These are phyloP conservation scores for Caenorhabditis japonica DNA, from an alignment of 2,888 invertebrate species.

Conservation along the genomic window DNA sequence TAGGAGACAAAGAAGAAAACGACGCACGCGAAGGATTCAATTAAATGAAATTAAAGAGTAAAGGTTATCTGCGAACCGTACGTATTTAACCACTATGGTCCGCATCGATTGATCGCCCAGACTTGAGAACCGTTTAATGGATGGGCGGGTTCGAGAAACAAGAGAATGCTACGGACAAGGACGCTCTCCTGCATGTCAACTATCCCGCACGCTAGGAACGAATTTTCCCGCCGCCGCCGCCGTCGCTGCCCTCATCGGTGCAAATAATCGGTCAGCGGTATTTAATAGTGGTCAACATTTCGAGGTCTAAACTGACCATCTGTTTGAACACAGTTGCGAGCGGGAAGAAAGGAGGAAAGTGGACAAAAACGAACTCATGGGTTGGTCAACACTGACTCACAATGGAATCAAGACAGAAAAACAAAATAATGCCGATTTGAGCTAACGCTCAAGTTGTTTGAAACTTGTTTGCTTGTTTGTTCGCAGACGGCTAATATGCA, in stretches of 20 bases:
- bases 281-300: conserved; percentile 28
- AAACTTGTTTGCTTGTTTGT: conserved; percentile 40
- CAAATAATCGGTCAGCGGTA: conserved; percentile 33
- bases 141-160: conserved; percentile 8
- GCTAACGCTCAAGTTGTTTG: conserved; percentile 43
- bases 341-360: conserved; percentile 21
- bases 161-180: conserved; percentile 30
- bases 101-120: neutral
- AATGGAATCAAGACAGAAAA: conserved; percentile 30
- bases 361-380: conserved; percentile 9
- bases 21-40: neutral
- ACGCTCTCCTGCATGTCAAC: conserved; percentile 37
- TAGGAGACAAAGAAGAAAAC: neutral
- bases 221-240: conserved; percentile 35
- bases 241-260: too few relatives aligned
- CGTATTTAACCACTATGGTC: too few relatives aligned
- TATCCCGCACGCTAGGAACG: conserved; percentile 23
- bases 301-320: conserved; percentile 29
- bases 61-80: too few relatives aligned
- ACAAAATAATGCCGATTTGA: conserved; percentile 29
- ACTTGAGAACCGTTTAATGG: conserved; percentile 11
- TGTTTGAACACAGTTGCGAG: conserved; percentile 43
- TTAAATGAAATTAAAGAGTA: conserved; percentile 2
- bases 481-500: conserved; percentile 38
- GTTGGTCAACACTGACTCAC: conserved; percentile 49